Base-by-base conservation (phyloP, 2,888 invertebrate species). In the Ornithoptera alexandrae region DNA sequence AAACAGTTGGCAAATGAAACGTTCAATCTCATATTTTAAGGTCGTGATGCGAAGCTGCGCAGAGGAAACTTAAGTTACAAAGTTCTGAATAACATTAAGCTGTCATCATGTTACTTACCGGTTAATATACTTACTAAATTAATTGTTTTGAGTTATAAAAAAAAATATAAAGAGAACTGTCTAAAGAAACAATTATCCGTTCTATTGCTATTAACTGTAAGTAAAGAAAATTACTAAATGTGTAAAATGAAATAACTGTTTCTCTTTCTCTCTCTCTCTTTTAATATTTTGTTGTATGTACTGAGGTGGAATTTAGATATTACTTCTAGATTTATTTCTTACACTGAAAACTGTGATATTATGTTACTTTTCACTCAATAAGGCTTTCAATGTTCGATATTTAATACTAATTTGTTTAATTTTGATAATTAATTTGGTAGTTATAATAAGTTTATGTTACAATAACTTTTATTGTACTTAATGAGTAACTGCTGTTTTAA, bases 401-500 rank as follows among this genome's bases (percentile, higher is more conserved):
- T 63, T 46, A 15, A 17, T 17, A 22, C n/a, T 2, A 20, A 8
- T 65, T 30, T 36, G 2, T 24, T 53, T 18, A 62, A 46, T 62
- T 50, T 6, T 5, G 5, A 15, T 12, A 50, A 50, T 17, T 17
- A 5, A 57, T 18, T 57, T n/a, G 4, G 57, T 20, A 30, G 15
- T 58, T 62, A 15, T 7, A 39, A 42, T 65, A 56, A 42, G 36
- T 50, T 65, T 69, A 6, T 24, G 12, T 58, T 57, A 50, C 22
- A 58, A 46, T 57, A 20, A 30, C 12, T 7, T 65, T 69, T 86
- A 88, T 88, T 86, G 87, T 89, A 89, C 86, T 83, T 77, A 72
- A 78, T 75, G 76, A 82, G 85, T 88, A 22, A 85, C 85, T 82
- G 76, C 86, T 86, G 86, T 89, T 89, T 89, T 87, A 74, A 79